Conservation (phyloP, 2,888 invertebrate species). For the Neelides folsomi region DNA sequence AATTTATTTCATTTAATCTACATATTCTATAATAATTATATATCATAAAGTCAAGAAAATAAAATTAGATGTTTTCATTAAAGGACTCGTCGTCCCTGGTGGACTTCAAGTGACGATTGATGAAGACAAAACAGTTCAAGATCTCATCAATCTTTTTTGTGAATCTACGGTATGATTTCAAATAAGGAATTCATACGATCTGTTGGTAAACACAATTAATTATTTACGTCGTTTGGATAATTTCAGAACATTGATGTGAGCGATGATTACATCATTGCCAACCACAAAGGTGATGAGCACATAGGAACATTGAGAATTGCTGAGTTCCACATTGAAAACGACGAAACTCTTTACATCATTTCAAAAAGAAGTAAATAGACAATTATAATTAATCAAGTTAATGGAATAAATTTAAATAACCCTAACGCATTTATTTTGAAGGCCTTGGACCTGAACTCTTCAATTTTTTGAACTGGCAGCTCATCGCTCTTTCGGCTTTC, state of each 20-base stretch:
- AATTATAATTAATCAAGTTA: too few relatives aligned
- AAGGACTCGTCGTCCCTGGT: constrained; percentile 4
- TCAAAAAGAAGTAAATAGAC: constrained; percentile 32
- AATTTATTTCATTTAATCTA: too few relatives aligned
- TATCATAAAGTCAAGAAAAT: constrained; percentile 19
- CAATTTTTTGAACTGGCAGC: constrained; percentile 38
- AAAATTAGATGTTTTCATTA: constrained; percentile 25
- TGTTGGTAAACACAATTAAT: too few relatives aligned
- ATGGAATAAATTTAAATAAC: too few relatives aligned
- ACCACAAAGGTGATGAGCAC: constrained; percentile 31
- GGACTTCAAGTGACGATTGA: constrained; percentile 26
- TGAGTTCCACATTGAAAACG: constrained; percentile 33
- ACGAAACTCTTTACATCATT: constrained; percentile 34
- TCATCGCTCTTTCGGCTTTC: constrained; percentile 36
- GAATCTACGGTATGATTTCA: constrained; percentile 15
- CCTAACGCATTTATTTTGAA: too few relatives aligned
- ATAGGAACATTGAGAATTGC: constrained; percentile 33
- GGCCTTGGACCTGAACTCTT: constrained; percentile 8
- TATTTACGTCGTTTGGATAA: background rate
- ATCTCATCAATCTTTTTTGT: constrained; percentile 31
- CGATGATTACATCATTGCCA: constrained; percentile 33
- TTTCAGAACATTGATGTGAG: constrained; percentile 21
- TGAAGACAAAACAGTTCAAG: constrained; percentile 22
- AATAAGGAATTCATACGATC: too few relatives aligned
- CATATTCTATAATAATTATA: too few relatives aligned